Evolutionary conservation across 2,888 invertebrate species (phyloP), one percentile per base, ranked within the genome.

Genomic region (Argyresthia albistria): DNA sequence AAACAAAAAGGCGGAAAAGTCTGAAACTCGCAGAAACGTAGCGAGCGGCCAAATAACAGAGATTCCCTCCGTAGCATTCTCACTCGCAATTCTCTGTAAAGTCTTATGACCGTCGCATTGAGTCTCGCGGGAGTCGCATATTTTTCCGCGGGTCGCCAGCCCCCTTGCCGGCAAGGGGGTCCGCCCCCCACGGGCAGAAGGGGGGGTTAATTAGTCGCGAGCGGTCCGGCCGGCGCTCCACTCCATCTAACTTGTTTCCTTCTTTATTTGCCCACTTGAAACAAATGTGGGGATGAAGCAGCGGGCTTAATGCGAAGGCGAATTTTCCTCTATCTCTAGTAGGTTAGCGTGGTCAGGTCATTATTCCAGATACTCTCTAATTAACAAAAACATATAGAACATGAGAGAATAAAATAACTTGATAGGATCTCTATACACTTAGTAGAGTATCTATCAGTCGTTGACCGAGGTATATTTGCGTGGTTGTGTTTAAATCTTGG

Each of bases 221-320:
- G 76, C 79, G 78, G 81, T 76, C 80, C 79, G 70, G 76, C 55
- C 53, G 35, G 37, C 50, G 43, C 78, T 74, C 75, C 76, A 82
- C 78, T 74, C 75, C 76, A 82, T 81, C 84, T 78, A 82, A 80
- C 82, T 86, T 80, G 80, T 79, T 82, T 83, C 74, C 76, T 81
- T 84, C 84, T 84, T 84, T 86, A 84, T 86, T 86, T 83, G 76
- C 76, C 72, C 79, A 76, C 83, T 84, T 81, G 80, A 76, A 83
- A 84, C 82, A 80, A 81, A 86, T 81, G 83, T 81, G 74, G 74
- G 56, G 54, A 55, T 50, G 49, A 51, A 46, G 52, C 53, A n/a
- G 49, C 11, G 50, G 52, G 39, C 25, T 46, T 46, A 16, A 52
- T 46, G 51, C 35, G 15, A 42, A 45, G 51, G 36, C 51, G 51